These are phyloP conservation scores for Drosophila buzzatii DNA, from an alignment of 2,888 invertebrate genomes.

Conservation along the genomic window DNA sequence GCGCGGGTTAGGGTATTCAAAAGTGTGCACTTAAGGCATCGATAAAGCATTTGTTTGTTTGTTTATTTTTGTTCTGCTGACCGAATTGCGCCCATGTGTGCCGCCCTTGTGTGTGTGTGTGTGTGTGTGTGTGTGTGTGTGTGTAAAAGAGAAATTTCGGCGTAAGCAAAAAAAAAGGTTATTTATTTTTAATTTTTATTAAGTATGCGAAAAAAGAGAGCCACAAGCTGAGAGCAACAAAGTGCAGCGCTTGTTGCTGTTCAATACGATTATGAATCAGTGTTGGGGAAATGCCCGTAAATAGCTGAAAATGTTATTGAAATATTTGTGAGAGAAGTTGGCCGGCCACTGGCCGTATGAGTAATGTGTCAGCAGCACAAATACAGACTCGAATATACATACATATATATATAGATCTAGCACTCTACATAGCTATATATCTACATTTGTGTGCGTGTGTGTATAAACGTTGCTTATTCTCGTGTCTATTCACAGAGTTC, in stretches of 20 bases:
- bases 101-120: background rate
- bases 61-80: conserved; percentile 16
- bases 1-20: background rate
- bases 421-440: background rate
- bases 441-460: background rate
- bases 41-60: background rate
- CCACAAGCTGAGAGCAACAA: conserved; percentile 1
- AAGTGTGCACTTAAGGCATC: background rate
- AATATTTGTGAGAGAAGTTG: background rate
- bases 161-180: background rate
- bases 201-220: conserved; percentile 5
- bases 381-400: background rate
- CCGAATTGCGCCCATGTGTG: conserved; percentile 4
- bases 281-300: conserved; percentile 45
- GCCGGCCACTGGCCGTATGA: conserved; percentile 23
- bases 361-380: conserved; percentile 19
- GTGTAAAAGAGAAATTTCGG: conserved; percentile 25
- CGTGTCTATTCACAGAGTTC: conserved; percentile 1
- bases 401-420: background rate
- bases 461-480: background rate
- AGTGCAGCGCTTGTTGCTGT: conserved; percentile 21
- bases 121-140: background rate
- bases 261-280: conserved; percentile 32
- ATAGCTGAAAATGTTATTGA: conserved; percentile 18
- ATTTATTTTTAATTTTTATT: background rate